Evolutionary conservation across 2,797 vertebrate species (phyloP).

Genomic region (Hemibagrus guttatus): DNA sequence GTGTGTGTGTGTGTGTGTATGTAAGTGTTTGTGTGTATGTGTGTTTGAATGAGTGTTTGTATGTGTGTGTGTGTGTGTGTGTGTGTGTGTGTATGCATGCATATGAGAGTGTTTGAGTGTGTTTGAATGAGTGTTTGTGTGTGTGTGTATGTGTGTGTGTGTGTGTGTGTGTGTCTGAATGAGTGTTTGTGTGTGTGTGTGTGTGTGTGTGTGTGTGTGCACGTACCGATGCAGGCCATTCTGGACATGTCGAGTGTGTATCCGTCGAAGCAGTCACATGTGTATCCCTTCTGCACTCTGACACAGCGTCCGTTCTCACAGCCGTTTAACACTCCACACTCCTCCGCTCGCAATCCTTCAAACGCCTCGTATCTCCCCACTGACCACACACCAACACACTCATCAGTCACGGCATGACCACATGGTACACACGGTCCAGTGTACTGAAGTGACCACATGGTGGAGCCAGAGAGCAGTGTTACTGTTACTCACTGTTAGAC

Average conservation of each 20-base stretch:
- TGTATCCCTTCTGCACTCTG: slow-evolving; percentile 92
- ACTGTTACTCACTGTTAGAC: slow-evolving; percentile 66
- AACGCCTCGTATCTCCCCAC: slow-evolving; percentile 83
- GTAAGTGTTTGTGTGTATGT: too few species aligned
- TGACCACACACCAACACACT: neutral
- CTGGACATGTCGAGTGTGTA: slow-evolving; percentile 90
- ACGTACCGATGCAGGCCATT: slow-evolving; percentile 93
- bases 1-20: too few species aligned
- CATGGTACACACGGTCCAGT: neutral
- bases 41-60: too few species aligned
- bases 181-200: neutral
- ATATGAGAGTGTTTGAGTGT: too few species aligned
- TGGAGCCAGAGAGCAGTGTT: slow-evolving; percentile 57
- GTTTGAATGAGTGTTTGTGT: too few species aligned
- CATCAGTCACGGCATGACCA: neutral
- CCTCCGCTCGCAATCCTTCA: slow-evolving; percentile 89
- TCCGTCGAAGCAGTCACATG: slow-evolving; percentile 95
- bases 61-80: too few species aligned
- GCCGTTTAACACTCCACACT: slow-evolving; percentile 94
- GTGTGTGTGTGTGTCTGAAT: too few species aligned
- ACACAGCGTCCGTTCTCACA: slow-evolving; percentile 96
- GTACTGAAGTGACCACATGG: slow-evolving; percentile 49
- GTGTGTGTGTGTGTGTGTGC: neutral
- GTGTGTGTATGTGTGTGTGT: too few species aligned
- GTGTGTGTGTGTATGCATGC: too few species aligned